Conservation (phyloP, 2,797 vertebrate species). For the Amblyopsis hoosieri region DNA sequence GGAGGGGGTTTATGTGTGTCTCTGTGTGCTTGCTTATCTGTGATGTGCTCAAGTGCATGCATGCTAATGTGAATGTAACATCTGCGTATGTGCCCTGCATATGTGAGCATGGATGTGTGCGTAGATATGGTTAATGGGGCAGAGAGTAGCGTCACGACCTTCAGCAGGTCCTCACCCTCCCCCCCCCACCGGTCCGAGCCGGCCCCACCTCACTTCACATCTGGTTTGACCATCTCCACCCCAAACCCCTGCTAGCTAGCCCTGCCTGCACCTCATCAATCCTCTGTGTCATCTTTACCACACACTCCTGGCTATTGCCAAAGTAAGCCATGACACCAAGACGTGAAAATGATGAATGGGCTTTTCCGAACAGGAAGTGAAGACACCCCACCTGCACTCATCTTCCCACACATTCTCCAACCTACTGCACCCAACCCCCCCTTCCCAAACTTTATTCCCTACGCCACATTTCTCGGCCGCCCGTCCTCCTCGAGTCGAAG, state of each 20-base stretch:
- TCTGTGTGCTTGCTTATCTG: slow-evolving; percentile 14
- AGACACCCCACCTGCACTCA: slow-evolving; percentile 72
- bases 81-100: slow-evolving; percentile 28
- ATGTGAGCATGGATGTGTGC: slow-evolving; percentile 20
- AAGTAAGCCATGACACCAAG: slow-evolving; percentile 74
- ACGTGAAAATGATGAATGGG: slow-evolving; percentile 82
- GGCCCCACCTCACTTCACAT: slow-evolving; percentile 67
- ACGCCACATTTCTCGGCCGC: slow-evolving; percentile 57
- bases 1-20: slow-evolving; percentile 1
- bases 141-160: slow-evolving; percentile 69
- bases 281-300: slow-evolving; percentile 77
- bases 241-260: slow-evolving; percentile 64
- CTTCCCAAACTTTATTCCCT: slow-evolving; percentile 67
- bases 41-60: slow-evolving; percentile 4
- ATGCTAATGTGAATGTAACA: not conserved
- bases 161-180: slow-evolving; percentile 51
- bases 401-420: slow-evolving; percentile 60
- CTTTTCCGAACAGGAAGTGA: slow-evolving; percentile 78
- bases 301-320: slow-evolving; percentile 71
- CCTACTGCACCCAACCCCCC: no score
- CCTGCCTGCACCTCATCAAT: slow-evolving; percentile 79
- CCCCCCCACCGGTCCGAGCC: slow-evolving; percentile 35
- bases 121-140: slow-evolving; percentile 46
- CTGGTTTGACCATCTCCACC: slow-evolving; percentile 79
- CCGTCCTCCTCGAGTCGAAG: slow-evolving; percentile 42